Conservation (phyloP, 2,888 invertebrate genomes). For the Apamea epomidion region DNA sequence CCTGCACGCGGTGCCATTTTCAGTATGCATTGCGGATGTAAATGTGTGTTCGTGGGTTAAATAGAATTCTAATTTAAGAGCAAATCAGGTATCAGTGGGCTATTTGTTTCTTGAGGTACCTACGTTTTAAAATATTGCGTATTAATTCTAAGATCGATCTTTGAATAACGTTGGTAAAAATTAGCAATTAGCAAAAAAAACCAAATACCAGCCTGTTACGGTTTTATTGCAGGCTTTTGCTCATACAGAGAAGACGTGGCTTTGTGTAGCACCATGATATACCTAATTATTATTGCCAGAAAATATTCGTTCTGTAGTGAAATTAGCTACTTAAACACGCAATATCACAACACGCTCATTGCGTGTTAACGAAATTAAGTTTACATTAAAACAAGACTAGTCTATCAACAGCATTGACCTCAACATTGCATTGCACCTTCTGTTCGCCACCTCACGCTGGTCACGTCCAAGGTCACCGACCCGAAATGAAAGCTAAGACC, state of each 20-base stretch:
- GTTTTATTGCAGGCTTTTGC: neutral
- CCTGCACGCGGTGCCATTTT: slow-evolving; percentile 20
- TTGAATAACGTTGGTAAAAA: neutral
- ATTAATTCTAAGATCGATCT: neutral
- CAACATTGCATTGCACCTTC: neutral
- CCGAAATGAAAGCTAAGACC: neutral
- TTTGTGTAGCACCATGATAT: neutral
- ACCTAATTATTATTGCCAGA: neutral
- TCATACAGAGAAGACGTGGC: neutral
- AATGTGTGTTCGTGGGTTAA: slow-evolving; percentile 13
- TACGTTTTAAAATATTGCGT: neutral
- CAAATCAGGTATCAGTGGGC: neutral
- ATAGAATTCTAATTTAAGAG: neutral
- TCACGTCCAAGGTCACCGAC: neutral
- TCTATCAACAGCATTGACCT: neutral
- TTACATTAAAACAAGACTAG: neutral
- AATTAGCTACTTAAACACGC: too few species aligned
- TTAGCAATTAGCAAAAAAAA: neutral
- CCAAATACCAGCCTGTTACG: neutral
- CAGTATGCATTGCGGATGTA: slow-evolving; percentile 1
- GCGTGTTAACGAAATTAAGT: neutral
- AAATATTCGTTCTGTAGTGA: neutral
- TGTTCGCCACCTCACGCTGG: neutral
- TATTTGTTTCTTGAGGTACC: neutral
- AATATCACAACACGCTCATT: neutral